These are phyloP conservation scores for Petrolisthes manimaculis DNA, from an alignment of 2,888 invertebrate species.

Conservation along the genomic window DNA sequence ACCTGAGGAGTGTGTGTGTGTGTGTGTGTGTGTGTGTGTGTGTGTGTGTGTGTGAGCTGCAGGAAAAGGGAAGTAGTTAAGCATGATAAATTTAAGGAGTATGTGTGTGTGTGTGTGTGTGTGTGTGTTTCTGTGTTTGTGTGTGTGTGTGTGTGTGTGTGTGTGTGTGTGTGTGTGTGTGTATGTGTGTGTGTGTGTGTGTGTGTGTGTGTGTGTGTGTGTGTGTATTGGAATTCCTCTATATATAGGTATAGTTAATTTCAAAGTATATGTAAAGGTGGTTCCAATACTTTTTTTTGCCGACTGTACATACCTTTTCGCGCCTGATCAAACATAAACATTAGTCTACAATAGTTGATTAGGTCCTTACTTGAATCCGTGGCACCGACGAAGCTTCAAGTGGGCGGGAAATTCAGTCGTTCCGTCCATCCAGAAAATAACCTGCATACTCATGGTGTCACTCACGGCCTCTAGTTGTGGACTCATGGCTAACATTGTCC, in stretches of 20 bases:
- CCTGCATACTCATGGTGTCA: neutral
- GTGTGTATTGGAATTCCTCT: too few relatives aligned
- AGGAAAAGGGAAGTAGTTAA: neutral
- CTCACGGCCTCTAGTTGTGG: conserved; percentile 16
- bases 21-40: neutral
- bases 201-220: too few relatives aligned
- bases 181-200: too few relatives aligned
- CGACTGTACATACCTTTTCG: too few relatives aligned
- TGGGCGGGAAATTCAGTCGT: conserved; percentile 13
- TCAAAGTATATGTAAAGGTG: too few relatives aligned
- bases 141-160: too few relatives aligned
- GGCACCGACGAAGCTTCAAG: conserved; percentile 22
- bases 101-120: too few relatives aligned
- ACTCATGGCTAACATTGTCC: conserved; percentile 30
- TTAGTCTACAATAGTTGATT: neutral
- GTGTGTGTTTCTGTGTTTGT: too few relatives aligned
- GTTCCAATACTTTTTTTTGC: too few relatives aligned
- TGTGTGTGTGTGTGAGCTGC: neutral
- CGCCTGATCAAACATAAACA: too few relatives aligned
- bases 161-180: too few relatives aligned
- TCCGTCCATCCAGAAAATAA: conserved; percentile 41
- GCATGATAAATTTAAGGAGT: neutral
- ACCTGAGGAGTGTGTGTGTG: neutral
- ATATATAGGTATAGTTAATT: too few relatives aligned
- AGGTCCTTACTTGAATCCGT: conserved; percentile 13